phyloP scores from a whole-genome alignment of 2,113 vertebrate species.

The Cervus canadensis region DNA sequence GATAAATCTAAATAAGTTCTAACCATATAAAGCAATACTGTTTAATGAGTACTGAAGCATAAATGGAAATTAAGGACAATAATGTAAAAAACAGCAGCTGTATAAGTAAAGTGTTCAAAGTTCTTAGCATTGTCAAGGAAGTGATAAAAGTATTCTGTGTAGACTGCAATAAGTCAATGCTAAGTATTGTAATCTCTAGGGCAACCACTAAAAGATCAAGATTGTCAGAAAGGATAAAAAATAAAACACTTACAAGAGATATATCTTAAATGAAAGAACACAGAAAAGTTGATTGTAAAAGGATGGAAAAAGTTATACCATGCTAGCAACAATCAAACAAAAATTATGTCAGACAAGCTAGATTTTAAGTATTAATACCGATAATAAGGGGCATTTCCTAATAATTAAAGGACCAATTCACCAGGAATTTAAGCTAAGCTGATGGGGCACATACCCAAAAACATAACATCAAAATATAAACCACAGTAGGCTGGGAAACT shows the following conservation, averaged over 20 bases:
- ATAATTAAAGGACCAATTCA: not conserved
- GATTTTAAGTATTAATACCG: not conserved
- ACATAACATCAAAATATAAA: not conserved
- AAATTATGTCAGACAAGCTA: not conserved
- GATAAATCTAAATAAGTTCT: not conserved
- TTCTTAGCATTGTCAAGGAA: not conserved
- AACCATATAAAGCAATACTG: not conserved
- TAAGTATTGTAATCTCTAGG: not conserved
- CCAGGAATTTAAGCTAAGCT: not conserved
- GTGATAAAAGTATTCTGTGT: not conserved
- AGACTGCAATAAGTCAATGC: not conserved
- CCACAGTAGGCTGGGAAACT: not conserved
- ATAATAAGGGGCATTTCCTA: not conserved
- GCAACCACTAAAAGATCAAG: slow-evolving; percentile 4
- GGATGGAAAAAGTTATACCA: not conserved
- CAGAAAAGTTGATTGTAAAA: not conserved
- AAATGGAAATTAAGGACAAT: not conserved
- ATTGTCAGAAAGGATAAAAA: not conserved
- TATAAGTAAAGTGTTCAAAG: not conserved
- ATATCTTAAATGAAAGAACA: not conserved
- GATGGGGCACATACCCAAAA: not conserved
- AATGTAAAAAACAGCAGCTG: not conserved
- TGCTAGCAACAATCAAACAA: not conserved
- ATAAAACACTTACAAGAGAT: not conserved
- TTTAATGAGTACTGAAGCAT: not conserved